A percentile compares a stretch with the other conserved stretches of the same genome.
Conservation (phyloP, 2,113 vertebrate species). For the Canis aureus region DNA sequence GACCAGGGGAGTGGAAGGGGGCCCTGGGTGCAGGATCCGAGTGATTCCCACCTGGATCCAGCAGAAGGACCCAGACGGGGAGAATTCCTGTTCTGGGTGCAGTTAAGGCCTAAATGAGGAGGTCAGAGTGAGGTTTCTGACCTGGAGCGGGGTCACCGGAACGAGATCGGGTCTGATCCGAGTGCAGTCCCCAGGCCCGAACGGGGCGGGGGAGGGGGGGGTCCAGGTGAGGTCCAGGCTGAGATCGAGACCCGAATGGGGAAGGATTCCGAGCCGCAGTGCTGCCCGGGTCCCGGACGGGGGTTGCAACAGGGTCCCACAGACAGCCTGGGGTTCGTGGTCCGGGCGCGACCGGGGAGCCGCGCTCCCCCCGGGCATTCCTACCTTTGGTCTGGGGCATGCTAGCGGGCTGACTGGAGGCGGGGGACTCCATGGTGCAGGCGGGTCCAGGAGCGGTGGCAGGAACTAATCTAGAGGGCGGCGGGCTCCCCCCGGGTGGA, state of each 20-base stretch:
- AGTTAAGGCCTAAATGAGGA: neutral
- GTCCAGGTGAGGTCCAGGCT: neutral
- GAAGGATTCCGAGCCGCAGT: neutral
- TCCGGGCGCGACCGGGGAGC: neutral
- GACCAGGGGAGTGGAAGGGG: neutral
- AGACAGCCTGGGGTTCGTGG: neutral
- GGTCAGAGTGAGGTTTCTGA: neutral
- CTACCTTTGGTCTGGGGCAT: slow-evolving; percentile 80
- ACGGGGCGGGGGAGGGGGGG: no score
- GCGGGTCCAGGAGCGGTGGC: neutral
- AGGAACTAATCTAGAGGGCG: slow-evolving; percentile 48
- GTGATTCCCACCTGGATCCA: neutral
- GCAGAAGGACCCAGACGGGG: neutral
- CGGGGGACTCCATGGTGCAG: slow-evolving; percentile 73
- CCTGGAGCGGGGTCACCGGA: neutral
- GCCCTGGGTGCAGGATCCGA: neutral
- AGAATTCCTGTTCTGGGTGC: neutral
- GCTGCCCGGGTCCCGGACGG: neutral
- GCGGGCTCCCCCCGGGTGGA: neutral
- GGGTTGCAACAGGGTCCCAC: neutral
- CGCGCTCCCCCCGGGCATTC: neutral
- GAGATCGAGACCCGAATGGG: neutral
- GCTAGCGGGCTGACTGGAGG: slow-evolving; percentile 61
- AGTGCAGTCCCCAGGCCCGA: slow-evolving; percentile 1
- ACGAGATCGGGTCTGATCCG: neutral